A percentile compares a stretch with the other conserved stretches of the same genome.
Conservation (phyloP, 2,888 invertebrate genomes). For the Diarsia rubi region DNA sequence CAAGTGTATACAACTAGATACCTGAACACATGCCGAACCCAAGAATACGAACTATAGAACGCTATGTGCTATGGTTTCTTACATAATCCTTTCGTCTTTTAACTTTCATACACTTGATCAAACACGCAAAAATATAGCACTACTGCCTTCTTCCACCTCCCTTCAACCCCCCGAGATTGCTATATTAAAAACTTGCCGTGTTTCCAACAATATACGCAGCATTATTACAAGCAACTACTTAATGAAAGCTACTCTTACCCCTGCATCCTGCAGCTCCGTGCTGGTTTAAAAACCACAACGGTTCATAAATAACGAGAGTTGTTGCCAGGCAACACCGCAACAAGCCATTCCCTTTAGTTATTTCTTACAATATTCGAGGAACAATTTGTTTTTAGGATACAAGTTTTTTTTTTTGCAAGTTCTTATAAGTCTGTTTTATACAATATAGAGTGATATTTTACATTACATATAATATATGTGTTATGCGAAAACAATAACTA, state of each 20-base stretch:
- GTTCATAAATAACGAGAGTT: constrained; percentile 48
- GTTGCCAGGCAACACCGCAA: constrained; percentile 31
- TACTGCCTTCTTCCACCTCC: not conserved
- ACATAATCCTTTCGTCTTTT: not conserved
- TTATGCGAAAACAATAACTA: not conserved
- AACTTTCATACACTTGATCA: not conserved
- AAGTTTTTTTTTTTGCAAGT: not conserved
- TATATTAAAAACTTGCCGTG: not conserved
- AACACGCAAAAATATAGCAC: not conserved
- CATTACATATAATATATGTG: too few relatives aligned
- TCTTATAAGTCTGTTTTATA: not conserved
- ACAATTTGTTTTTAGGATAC: constrained; percentile 14
- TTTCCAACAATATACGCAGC: not conserved
- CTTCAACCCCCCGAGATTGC: not conserved
- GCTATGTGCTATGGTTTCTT: not conserved
- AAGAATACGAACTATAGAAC: not conserved
- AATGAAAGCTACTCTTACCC: constrained; percentile 24
- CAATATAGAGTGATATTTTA: not conserved
- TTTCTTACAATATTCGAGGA: constrained; percentile 40
- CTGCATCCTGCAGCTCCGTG: constrained; percentile 33
- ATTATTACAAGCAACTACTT: constrained; percentile 26
- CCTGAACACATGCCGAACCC: too few relatives aligned
- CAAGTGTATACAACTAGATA: too few relatives aligned
- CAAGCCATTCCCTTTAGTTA: constrained; percentile 46
- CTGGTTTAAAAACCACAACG: constrained; percentile 51